Conservation (phyloP, 2,113 vertebrate species). For the Erythrocercus mccallii region DNA sequence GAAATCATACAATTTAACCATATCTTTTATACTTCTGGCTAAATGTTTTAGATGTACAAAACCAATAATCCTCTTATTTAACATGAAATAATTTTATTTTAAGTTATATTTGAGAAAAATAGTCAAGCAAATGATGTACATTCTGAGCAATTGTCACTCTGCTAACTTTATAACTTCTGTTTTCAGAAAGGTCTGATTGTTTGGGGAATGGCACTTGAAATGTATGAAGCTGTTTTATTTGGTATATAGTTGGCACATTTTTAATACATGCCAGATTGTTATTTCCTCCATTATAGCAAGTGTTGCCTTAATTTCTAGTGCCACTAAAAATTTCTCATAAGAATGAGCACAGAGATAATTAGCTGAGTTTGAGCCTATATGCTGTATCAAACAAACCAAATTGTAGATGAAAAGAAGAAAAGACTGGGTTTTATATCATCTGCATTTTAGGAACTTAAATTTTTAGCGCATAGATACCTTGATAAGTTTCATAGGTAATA, state of each 20-base stretch:
- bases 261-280: background rate
- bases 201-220: background rate
- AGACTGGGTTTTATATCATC: accelerated
- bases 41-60: background rate
- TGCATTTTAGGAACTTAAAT: background rate
- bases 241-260: background rate
- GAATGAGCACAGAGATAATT: background rate
- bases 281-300: background rate
- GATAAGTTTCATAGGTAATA: background rate
- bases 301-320: background rate
- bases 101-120: background rate
- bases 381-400: background rate
- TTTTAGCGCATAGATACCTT: background rate
- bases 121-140: background rate
- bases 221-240: background rate
- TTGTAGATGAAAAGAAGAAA: background rate
- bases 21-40: background rate
- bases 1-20: background rate
- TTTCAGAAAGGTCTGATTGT: background rate
- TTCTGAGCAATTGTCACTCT: background rate
- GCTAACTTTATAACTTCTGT: background rate
- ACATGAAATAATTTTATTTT: background rate
- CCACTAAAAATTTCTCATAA: background rate
- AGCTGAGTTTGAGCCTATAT: background rate
- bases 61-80: background rate